phyloP scores from a whole-genome alignment of 2,113 vertebrate species.

The Diphyllodes magnificus region DNA sequence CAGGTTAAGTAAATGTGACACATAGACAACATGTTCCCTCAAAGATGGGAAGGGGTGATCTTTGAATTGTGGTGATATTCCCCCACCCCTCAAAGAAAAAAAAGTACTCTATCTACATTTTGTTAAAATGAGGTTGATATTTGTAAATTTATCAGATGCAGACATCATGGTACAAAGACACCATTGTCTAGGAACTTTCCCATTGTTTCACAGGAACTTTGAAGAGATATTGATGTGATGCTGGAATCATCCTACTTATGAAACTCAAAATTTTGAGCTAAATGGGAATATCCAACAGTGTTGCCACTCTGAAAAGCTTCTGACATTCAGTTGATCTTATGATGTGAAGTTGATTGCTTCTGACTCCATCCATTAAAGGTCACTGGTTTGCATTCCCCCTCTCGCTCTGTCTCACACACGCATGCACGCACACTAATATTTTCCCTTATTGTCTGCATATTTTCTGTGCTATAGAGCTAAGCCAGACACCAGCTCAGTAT shows the following conservation, averaged over 20 bases:
- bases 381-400: neutral
- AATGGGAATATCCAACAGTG: neutral
- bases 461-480: slow-evolving; percentile 14
- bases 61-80: neutral
- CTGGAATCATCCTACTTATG: neutral
- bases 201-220: neutral
- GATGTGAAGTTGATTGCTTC: slow-evolving; percentile 20
- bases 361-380: slow-evolving; percentile 41
- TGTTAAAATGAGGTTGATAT: neutral
- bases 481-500: slow-evolving; percentile 27
- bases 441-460: slow-evolving; percentile 44
- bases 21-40: neutral
- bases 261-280: neutral
- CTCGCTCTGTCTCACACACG: neutral
- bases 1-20: neutral
- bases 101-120: neutral
- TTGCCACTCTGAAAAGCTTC: neutral
- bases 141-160: neutral
- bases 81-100: rapidly evolving
- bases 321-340: slow-evolving; percentile 31
- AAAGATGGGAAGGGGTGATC: neutral
- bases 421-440: slow-evolving; percentile 34
- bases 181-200: neutral
- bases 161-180: neutral
- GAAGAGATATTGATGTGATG: neutral